These are phyloP conservation scores for Synchiropus splendidus DNA, from an alignment of 2,113 vertebrate genomes.

Conservation along the genomic window DNA sequence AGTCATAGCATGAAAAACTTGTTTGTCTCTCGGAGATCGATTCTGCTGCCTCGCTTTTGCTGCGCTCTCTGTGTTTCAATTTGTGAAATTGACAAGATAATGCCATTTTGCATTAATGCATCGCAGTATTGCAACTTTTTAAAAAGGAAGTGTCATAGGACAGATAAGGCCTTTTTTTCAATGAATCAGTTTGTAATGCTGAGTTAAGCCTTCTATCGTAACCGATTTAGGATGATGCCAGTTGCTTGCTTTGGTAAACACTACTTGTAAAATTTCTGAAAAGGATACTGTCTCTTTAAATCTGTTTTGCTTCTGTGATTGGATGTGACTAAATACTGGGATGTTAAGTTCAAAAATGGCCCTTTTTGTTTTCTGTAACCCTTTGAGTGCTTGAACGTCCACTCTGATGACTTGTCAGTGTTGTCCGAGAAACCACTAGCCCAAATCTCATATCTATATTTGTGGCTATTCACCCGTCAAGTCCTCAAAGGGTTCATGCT, in stretches of 20 bases:
- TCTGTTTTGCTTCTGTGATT: conserved; percentile 51
- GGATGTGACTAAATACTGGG: conserved; percentile 31
- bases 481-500: conserved; percentile 73
- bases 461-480: conserved; percentile 19
- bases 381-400: conserved; percentile 74
- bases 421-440: conserved; percentile 7
- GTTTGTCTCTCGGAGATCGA: conserved; percentile 24
- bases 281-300: conserved; percentile 85
- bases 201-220: conserved; percentile 1
- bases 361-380: conserved; percentile 68
- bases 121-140: conserved; percentile 57
- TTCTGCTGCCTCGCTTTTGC: conserved; percentile 61
- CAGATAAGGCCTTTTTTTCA: conserved; percentile 59
- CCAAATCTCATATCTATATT: not conserved
- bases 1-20: conserved; percentile 34
- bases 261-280: conserved; percentile 53
- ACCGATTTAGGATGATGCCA: conserved; percentile 15
- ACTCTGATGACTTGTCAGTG: conserved; percentile 11
- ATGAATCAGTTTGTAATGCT: conserved; percentile 2
- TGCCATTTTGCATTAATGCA: conserved; percentile 48
- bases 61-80: conserved; percentile 65
- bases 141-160: conserved; percentile 71
- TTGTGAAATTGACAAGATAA: conserved; percentile 78
- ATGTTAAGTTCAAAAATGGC: conserved; percentile 38
- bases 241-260: conserved; percentile 36